Base-by-base conservation (phyloP, 2,888 invertebrate genomes). In the Orthosia gracilis region DNA sequence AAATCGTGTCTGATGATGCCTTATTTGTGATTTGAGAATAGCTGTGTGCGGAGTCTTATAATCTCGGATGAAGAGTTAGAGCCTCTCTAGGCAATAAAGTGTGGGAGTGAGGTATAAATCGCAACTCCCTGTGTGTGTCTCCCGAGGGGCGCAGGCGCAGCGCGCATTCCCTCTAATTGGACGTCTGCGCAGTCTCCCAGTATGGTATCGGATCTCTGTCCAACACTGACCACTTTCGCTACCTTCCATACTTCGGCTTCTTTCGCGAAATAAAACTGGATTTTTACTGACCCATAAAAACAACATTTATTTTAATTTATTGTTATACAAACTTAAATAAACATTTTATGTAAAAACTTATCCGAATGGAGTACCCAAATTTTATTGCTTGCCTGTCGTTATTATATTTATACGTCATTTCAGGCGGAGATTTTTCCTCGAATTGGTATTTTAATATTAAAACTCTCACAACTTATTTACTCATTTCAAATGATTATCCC, bases 91-190 rank as follows among this genome's bases (percentile, higher is more conserved):
- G 75, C 67, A 77, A 84, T 86, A 86, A 83, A 83, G 83, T 85
- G 80, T 84, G 84, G 72, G 65, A 83, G 71, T 75, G 82, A 63
- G 76, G 65, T 62, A 86, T 87, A 90, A 91, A 89, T 88, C 87
- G 88, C 85, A 92, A 86, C 94, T 91, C 90, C 93, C 94, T 94
- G 95, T 95, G 92, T 84, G 84, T 79, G 87, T 80, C 86, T 89
- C 87, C 89, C 87, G 83, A 90, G 90, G 91, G 92, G 89, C 90
- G 90, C 91, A 90, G n/a, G 91, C 31, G 31, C 31, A 61, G 89
- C 90, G 91, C 90, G 90, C 94, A 95, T 95, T 95, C 95, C 95
- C 90, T 94, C 95, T 96, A 96, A 96, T 96, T 96, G 96, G 95
- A 92, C 88, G 93, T 92, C 93, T 92, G 93, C 89, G 89, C 92